Conservation (phyloP, 2,797 vertebrate genomes). For the Melanotaenia parkinsoni region DNA sequence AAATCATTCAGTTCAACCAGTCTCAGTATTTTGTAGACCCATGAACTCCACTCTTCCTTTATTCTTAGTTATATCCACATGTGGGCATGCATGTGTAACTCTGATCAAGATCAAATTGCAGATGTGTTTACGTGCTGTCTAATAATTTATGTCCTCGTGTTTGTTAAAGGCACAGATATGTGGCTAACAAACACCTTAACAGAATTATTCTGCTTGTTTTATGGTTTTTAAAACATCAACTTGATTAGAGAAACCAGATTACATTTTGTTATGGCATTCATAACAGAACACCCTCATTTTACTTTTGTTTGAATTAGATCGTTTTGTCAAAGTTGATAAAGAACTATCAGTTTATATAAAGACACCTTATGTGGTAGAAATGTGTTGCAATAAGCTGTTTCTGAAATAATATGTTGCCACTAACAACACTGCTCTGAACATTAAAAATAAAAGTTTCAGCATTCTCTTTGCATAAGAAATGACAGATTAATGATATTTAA, state of each 20-base stretch:
- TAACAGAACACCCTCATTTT: conserved; percentile 4
- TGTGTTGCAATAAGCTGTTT: conserved; percentile 17
- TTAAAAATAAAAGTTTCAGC: not conserved
- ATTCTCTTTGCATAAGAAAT: not conserved
- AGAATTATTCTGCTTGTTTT: conserved; percentile 10
- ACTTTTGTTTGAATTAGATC: conserved; percentile 19
- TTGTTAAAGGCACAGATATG: conserved; percentile 1
- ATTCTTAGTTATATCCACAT: not conserved
- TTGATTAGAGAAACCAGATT: conserved; percentile 15
- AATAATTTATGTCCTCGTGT: conserved; percentile 3
- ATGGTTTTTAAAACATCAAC: conserved; percentile 16
- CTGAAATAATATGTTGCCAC: not conserved
- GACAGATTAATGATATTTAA: not conserved
- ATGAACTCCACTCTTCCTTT: not conserved
- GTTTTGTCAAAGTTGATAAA: not conserved
- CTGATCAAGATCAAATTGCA: conserved; percentile 1
- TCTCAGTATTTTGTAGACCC: not conserved
- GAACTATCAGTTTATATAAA: not conserved
- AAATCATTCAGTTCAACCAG: not conserved
- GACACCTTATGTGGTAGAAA: not conserved
- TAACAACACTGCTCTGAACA: conserved; percentile 1
- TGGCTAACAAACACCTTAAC: not conserved
- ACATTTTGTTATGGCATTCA: not conserved
- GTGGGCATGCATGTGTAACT: not conserved
- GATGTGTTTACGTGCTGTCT: not conserved